Evolutionary conservation across 2,888 invertebrate species (phyloP).

Genomic region (Tricholauxania praeusta): DNA sequence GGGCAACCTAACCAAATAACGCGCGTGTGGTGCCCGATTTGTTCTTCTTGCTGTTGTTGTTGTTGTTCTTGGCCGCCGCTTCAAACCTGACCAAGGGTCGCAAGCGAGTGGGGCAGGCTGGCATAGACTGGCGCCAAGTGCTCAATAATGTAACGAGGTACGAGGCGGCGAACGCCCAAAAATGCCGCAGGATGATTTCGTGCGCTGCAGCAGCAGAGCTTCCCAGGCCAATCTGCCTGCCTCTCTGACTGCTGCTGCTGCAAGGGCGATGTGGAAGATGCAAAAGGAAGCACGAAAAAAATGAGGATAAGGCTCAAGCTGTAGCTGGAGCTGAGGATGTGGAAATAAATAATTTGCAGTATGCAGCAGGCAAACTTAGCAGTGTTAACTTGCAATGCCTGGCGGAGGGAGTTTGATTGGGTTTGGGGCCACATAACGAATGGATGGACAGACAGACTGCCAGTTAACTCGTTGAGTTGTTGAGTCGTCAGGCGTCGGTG

Average conservation of each 20-base stretch:
- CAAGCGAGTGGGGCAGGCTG: conserved; percentile 40
- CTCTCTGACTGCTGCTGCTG: not conserved
- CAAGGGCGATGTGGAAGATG: not conserved
- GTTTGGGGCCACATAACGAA: not conserved
- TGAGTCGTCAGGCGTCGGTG: conserved; percentile 34
- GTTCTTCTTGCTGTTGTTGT: conserved; percentile 29
- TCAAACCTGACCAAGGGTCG: conserved; percentile 14
- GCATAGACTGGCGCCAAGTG: conserved; percentile 67
- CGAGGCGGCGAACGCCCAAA: conserved; percentile 45
- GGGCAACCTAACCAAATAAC: conserved; percentile 29
- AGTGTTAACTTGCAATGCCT: not conserved
- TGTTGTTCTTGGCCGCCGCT: conserved; percentile 9
- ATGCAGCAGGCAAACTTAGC: conserved; percentile 8
- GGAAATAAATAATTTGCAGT: conserved; percentile 38
- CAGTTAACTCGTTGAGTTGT: not conserved
- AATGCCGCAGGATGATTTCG: conserved; percentile 30
- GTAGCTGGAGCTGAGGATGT: conserved; percentile 1
- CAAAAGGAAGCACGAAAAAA: no score
- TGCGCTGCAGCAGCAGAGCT: conserved; percentile 12
- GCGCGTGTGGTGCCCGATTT: conserved; percentile 43
- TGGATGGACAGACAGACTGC: conserved; percentile 1
- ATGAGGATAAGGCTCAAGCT: no score
- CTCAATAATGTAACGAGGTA: conserved; percentile 67
- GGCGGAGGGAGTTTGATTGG: conserved; percentile 3
- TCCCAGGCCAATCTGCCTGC: conserved; percentile 33